Percentiles rank a stretch among this genome's conserved stretches.
Conservation (phyloP, 2,113 vertebrate genomes). For the Oryzias melastigma region DNA sequence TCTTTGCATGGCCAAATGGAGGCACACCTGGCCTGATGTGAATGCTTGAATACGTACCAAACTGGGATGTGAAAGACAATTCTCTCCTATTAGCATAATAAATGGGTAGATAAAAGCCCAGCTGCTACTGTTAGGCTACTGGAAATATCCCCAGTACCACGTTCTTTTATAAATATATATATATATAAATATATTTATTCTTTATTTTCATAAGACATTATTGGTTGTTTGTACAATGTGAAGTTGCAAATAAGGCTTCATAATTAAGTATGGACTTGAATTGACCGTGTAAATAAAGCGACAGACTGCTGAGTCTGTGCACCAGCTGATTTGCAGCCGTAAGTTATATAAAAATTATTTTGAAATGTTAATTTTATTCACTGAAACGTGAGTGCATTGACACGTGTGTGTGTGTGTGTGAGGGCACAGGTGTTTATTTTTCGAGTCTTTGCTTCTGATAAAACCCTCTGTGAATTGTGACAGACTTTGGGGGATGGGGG, state of each 20-base stretch:
- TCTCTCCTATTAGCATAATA: constrained; percentile 66
- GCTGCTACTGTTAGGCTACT: constrained; percentile 68
- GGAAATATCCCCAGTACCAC: constrained; percentile 58
- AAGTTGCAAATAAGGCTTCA: constrained; percentile 70
- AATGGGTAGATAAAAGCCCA: constrained; percentile 67
- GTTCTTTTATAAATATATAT: constrained; percentile 52
- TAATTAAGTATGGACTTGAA: constrained; percentile 57
- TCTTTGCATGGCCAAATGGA: constrained; percentile 72
- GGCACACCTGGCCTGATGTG: constrained; percentile 72
- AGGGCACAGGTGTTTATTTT: constrained; percentile 21
- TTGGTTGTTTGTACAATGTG: constrained; percentile 74
- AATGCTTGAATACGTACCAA: constrained; percentile 69
- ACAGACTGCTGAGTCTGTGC: constrained; percentile 56
- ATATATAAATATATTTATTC: constrained; percentile 55
- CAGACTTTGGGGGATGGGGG: constrained; percentile 54
- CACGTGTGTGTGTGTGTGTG: background rate
- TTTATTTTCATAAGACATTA: constrained; percentile 69
- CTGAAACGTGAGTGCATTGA: constrained; percentile 50
- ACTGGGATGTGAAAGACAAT: constrained; percentile 62
- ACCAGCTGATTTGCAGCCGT: constrained; percentile 58
- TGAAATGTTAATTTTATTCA: constrained; percentile 58
- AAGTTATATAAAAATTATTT: constrained; percentile 48
- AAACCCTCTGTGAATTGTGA: constrained; percentile 65
- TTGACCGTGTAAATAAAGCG: constrained; percentile 64
- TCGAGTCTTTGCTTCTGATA: constrained; percentile 55